Evolutionary conservation across 2,113 vertebrate genomes (phyloP).

Genomic region (Grammomys dolichurus): DNA sequence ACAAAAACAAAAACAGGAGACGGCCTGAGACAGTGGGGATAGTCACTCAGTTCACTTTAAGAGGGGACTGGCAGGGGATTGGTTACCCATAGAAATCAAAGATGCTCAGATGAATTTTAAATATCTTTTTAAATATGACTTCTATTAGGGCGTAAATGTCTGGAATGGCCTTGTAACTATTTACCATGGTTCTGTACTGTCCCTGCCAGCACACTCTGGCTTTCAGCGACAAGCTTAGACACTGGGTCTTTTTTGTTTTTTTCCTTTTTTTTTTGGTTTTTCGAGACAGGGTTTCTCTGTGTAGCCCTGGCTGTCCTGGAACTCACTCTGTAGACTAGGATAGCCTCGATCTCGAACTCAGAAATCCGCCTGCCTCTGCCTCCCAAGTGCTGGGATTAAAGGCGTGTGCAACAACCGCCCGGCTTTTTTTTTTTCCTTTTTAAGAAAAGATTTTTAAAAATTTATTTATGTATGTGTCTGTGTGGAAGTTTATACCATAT

Average conservation of each 20-base stretch:
- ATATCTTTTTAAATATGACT: neutral
- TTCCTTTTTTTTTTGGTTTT: neutral
- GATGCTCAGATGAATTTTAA: neutral
- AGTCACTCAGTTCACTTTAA: neutral
- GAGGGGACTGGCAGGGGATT: neutral
- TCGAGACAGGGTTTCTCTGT: too few species aligned
- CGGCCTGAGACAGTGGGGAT: neutral
- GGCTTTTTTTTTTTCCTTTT: neutral
- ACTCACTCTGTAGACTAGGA: too few species aligned
- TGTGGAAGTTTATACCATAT: neutral
- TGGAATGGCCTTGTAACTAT: neutral
- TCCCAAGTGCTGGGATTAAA: too few species aligned
- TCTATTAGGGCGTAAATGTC: neutral
- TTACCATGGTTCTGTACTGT: rapidly evolving
- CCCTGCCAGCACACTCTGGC: neutral
- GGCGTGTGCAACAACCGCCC: too few species aligned
- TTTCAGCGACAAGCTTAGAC: neutral
- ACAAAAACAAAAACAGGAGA: too few species aligned
- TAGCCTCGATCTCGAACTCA: too few species aligned
- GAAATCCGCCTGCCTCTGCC: too few species aligned
- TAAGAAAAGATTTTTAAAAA: neutral
- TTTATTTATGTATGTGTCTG: neutral
- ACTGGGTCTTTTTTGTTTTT: neutral
- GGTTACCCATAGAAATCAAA: neutral
- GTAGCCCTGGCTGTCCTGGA: too few species aligned